Percentiles rank a stretch among this genome's conserved stretches.
Evolutionary conservation across 2,888 invertebrate species (phyloP).

Genomic region (Criorhina ranunculi): DNA sequence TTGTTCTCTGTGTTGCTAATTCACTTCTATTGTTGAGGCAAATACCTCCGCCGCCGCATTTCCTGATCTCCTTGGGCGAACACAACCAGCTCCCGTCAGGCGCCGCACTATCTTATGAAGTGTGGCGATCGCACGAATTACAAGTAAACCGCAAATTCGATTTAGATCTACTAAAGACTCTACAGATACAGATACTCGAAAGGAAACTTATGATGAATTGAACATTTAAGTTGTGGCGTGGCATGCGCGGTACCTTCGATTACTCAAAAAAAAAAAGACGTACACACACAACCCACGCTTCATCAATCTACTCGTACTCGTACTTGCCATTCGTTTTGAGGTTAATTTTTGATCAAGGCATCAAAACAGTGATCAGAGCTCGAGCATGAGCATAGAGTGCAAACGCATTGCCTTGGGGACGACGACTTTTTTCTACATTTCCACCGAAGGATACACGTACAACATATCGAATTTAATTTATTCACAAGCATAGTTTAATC

Average conservation of each 20-base stretch:
- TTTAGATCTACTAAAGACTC: conserved; percentile 54
- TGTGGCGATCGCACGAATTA: conserved; percentile 58
- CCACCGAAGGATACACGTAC: conserved; percentile 17
- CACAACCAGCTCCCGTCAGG: conserved; percentile 6
- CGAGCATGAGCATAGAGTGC: conserved; percentile 3
- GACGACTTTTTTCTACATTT: conserved; percentile 17
- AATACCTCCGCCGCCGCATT: conserved; percentile 24
- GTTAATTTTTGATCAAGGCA: conserved; percentile 40
- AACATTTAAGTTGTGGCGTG: conserved; percentile 40
- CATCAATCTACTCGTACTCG: conserved; percentile 28
- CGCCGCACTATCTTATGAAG: conserved; percentile 44
- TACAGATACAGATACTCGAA: conserved; percentile 6
- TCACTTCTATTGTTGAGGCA: conserved; percentile 49
- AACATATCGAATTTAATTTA: conserved; percentile 52
- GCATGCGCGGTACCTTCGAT: conserved; percentile 38
- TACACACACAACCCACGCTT: conserved; percentile 57
- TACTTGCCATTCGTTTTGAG: conserved; percentile 38
- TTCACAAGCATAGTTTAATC: conserved; percentile 60
- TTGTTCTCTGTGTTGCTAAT: conserved; percentile 48
- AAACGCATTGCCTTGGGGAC: conserved; percentile 35
- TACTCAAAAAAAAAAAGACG: conserved; percentile 21
- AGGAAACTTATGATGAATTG: conserved; percentile 62
- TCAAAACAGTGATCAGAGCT: conserved; percentile 37
- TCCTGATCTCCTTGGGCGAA: conserved; percentile 60
- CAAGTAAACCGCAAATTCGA: conserved; percentile 33